phyloP scores from a whole-genome alignment of 2,888 invertebrate genomes.

The Sipha maydis region DNA sequence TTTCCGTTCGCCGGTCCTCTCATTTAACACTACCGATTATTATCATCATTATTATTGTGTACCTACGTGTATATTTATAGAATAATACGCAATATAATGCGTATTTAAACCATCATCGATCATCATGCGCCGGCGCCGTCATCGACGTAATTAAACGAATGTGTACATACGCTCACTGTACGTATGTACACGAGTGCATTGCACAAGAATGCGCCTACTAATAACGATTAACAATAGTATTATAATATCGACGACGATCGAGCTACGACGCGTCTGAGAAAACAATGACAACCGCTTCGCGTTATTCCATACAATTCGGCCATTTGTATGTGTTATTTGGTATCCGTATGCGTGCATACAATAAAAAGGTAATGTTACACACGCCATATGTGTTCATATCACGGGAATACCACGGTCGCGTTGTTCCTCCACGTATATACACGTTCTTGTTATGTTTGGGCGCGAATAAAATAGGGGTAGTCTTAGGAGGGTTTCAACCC shows the following conservation, averaged over 20 bases:
- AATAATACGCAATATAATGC: background rate
- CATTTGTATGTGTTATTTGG: no score
- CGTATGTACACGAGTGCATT: background rate
- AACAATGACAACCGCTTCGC: background rate
- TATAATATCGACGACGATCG: background rate
- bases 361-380: no score
- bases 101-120: constrained; percentile 46
- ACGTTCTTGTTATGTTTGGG: no score
- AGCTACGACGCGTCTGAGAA: background rate
- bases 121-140: background rate
- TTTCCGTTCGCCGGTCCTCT: background rate
- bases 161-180: background rate
- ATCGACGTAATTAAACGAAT: constrained; percentile 29
- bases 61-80: background rate
- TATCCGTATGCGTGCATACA: no score
- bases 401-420: no score
- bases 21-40: constrained; percentile 1
- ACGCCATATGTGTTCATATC: no score
- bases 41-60: constrained; percentile 3
- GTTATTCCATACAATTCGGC: no score
- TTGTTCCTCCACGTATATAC: no score
- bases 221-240: background rate
- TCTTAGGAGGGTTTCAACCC: no score
- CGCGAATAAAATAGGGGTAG: no score
- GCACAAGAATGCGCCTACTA: background rate